Base-by-base conservation (phyloP, 2,888 invertebrate species). In the Myopa tessellatipennis region DNA sequence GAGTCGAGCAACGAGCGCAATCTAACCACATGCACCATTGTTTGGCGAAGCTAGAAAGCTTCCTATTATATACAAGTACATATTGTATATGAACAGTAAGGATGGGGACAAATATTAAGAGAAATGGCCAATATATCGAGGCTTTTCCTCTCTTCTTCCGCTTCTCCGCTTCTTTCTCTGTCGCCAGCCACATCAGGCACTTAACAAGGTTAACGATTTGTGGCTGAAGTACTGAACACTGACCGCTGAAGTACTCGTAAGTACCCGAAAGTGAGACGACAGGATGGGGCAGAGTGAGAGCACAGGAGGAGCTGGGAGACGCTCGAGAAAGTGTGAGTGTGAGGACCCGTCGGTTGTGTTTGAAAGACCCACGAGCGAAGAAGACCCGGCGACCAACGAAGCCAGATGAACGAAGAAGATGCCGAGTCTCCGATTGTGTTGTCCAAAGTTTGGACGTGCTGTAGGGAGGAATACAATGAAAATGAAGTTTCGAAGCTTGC, bases 151-250 rank as follows among this genome's bases (percentile, higher is more conserved):
- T 18, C 14, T 69, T n/a, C 6, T 60, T 34, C 63, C 36, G 26
- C 26, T 63, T n/a, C 36, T 34, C 63, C 36, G 26, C 26, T 63
- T n/a, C 36, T 34, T 34, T 63, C 63, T n/a, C 63, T 26, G 36
- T 40, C 45, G 40, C 61, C 26, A 26, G 67, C 58, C 75, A 75
- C 71, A 71, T 63, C 71, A 63, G 63, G 65, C 70, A 71, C 85
- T 85, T 85, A 85, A 85, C 86, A 85, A 85, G 86, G 86, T 85
- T 85, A 84, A 82, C 84, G 85, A 85, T 85, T 85, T 85, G 83
- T 78, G 80, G 78, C 74, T 77, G 76, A 73, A 78, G 65, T 76
- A 63, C 55, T 16, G 4, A 58, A 18, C 26, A 26, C 26, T 26
- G 26, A 26, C 26, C 1, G 26, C n/a, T 85, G 84, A 80, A 80